Evolutionary conservation across 2,797 vertebrate genomes (phyloP).

Genomic region (Poecile montanus): DNA sequence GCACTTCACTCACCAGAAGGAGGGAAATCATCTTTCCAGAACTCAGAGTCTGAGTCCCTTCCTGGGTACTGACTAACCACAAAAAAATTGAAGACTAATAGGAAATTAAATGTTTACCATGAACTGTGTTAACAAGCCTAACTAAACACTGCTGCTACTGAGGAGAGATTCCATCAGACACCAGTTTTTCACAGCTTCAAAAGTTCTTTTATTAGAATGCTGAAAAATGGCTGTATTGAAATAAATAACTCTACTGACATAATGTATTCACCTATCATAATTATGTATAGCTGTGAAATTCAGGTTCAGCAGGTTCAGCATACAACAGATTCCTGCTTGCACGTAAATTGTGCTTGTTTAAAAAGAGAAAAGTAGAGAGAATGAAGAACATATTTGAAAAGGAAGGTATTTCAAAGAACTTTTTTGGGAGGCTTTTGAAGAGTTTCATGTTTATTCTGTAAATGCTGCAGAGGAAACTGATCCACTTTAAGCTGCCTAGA

Average conservation of each 20-base stretch:
- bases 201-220: background rate
- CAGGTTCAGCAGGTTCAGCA: background rate
- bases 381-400: background rate
- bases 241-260: background rate
- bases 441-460: background rate
- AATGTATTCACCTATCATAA: background rate
- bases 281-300: slow-evolving; percentile 10
- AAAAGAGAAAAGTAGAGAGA: background rate
- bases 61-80: background rate
- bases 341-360: background rate
- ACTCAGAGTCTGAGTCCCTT: background rate
- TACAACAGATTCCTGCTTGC: background rate
- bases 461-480: background rate
- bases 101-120: background rate
- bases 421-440: background rate
- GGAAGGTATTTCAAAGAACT: background rate
- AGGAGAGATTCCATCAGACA: background rate
- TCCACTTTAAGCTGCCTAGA: background rate
- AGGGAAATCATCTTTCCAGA: background rate
- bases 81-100: background rate
- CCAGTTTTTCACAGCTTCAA: background rate
- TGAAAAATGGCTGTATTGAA: background rate
- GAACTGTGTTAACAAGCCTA: background rate
- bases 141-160: background rate
- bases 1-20: background rate